A percentile compares a stretch with the other conserved stretches of the same genome.
Conservation (phyloP, 1,140 invertebrate species). For the Pogonognathellus flavescens region DNA sequence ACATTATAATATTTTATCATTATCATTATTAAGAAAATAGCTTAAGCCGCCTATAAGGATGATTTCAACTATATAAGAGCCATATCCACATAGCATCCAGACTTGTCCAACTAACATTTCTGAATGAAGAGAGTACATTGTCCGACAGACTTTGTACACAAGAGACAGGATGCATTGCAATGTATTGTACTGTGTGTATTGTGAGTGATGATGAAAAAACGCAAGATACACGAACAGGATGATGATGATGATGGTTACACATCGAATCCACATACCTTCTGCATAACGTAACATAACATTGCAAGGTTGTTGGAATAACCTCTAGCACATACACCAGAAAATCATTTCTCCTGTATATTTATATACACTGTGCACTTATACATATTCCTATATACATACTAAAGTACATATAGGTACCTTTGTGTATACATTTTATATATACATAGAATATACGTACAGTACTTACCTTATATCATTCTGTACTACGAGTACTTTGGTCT, state of each 20-base stretch:
- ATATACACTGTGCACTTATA: neutral
- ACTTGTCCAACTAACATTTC: neutral
- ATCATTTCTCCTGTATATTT: neutral
- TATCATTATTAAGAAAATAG: too few relatives aligned
- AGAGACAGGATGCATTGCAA: neutral
- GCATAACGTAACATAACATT: slow-evolving; percentile 6
- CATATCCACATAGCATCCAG: too few relatives aligned
- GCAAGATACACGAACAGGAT: too few relatives aligned
- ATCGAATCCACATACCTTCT: neutral
- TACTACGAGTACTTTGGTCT: too few relatives aligned
- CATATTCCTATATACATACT: too few relatives aligned
- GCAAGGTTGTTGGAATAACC: slow-evolving; percentile 36
- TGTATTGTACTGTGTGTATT: neutral
- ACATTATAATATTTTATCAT: too few relatives aligned
- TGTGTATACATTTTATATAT: neutral
- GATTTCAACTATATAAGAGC: too few relatives aligned
- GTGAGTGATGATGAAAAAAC: neutral
- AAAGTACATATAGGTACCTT: neutral
- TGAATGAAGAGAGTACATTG: slow-evolving; percentile 42
- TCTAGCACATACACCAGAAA: neutral
- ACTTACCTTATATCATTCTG: too few relatives aligned
- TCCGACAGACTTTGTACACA: slow-evolving; percentile 11
- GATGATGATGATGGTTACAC: too few relatives aligned
- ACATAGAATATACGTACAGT: too few relatives aligned
- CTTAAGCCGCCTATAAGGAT: too few relatives aligned